Evolutionary conservation across 2,888 invertebrate species (phyloP), one percentile per base, ranked within the genome.

Genomic region (Mycalesis mineus): DNA sequence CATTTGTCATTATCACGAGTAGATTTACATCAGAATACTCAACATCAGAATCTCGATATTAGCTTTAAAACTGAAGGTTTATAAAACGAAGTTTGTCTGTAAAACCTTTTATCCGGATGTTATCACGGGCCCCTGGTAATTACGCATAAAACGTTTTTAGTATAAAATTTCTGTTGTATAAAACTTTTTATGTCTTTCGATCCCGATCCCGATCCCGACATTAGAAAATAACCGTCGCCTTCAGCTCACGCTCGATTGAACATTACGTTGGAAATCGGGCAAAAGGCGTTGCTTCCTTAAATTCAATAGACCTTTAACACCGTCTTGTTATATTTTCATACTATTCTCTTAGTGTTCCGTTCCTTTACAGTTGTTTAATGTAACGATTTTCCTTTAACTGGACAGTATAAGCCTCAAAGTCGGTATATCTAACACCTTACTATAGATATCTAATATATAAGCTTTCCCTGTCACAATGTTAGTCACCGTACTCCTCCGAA

Each of bases 291-390:
- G 41, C 52, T 52, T 52, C 41, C 52, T 52, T 42, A 52, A 52
- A 52, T 42, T 42, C 52, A 52, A 52, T 52, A 42, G 22, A 42
- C 52, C 52, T 52, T 52, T 52, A 42, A 42, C 52, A 52, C 39
- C 52, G 33, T 33, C 49, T 49, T 49, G 49, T 49, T 49, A 22
- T n/a, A 37, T 49, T 49, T 17, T 37, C 36, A 9, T 37, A 36
- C 49, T 49, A n/a, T 22, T 31, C 9, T 47, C 47, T 14, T 31
- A 47, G 33, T 47, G 36, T 9, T 36, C 36, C 11, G 9, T 22
- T 22, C 5, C 22, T 22, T 22, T 22, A 22, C 5, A 22, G 22
- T 22, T 4, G 2, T 22, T 22, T 22, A 22, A 22, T n/a, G n/a
- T n/a, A n/a, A n/a, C n/a, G n/a, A n/a, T n/a, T n/a, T n/a, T n/a